Evolutionary conservation across 2,113 vertebrate genomes (phyloP).

Genomic region (Tretioscincus oriximinensis): DNA sequence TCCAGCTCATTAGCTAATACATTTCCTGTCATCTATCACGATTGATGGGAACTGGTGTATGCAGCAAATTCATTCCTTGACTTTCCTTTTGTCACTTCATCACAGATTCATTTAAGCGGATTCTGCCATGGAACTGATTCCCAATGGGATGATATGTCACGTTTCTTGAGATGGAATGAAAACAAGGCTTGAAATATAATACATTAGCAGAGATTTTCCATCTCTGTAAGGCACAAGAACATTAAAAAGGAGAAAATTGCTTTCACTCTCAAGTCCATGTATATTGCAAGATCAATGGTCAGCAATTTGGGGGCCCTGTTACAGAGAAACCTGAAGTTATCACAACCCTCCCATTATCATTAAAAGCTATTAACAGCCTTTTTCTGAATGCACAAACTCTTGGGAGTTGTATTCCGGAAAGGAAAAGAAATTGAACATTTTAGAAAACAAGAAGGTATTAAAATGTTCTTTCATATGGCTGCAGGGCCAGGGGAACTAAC

Average conservation of each 20-base stretch:
- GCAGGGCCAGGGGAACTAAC: conserved; percentile 35
- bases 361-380: conserved; percentile 18
- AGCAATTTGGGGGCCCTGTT: conserved; percentile 16
- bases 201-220: conserved; percentile 35
- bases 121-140: conserved; percentile 35
- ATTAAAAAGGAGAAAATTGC: conserved; percentile 48
- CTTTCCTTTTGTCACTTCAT: conserved; percentile 44
- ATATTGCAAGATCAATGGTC: conserved; percentile 20
- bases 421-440: conserved; percentile 34
- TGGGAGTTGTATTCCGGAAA: conserved; percentile 14
- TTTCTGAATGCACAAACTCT: conserved; percentile 13
- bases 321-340: conserved; percentile 13
- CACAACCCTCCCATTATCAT: conserved; percentile 5
- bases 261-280: conserved; percentile 32
- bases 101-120: conserved; percentile 44
- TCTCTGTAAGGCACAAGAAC: conserved; percentile 15
- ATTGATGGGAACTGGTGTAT: conserved; percentile 29
- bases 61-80: conserved; percentile 53
- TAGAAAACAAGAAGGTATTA: conserved; percentile 19
- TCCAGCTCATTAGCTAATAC: conserved; percentile 58
- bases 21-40: conserved; percentile 49
- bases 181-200: conserved; percentile 36
- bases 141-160: conserved; percentile 46
- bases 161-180: conserved; percentile 55
- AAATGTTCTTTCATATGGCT: conserved; percentile 35